Conservation (phyloP, 2,797 vertebrate genomes). For the Microtus agrestis region DNA sequence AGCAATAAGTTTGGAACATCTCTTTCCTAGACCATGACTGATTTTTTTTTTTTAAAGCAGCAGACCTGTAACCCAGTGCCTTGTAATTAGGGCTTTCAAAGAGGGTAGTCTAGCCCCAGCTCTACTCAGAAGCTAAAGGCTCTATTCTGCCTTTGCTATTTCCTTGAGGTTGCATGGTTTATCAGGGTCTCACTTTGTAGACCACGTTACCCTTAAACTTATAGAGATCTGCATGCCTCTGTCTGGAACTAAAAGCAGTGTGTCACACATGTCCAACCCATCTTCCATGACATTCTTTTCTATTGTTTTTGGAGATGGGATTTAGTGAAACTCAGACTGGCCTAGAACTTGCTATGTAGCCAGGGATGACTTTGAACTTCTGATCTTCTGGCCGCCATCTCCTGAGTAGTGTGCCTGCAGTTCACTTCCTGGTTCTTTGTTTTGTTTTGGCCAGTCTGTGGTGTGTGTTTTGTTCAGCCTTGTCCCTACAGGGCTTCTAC, state of each 20-base stretch:
- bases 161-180: background rate
- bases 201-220: background rate
- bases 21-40: background rate
- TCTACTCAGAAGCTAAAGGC: background rate
- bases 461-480: constrained; percentile 16
- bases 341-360: background rate
- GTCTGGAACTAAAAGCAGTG: background rate
- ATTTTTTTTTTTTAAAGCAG: constrained; percentile 62
- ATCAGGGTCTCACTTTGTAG: background rate
- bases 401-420: background rate
- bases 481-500: background rate
- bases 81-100: constrained; percentile 26
- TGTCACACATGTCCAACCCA: background rate
- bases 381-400: background rate
- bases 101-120: background rate
- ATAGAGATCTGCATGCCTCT: background rate
- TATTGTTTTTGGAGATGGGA: background rate
- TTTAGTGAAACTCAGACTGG: background rate
- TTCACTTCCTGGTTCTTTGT: background rate
- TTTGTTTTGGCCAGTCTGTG: background rate
- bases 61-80: background rate
- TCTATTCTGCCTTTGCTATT: background rate
- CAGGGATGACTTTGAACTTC: background rate
- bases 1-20: background rate
- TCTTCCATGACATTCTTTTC: background rate